Evolutionary conservation across 2,888 invertebrate species (phyloP), one percentile per base, ranked within the genome.

Genomic region (Polymixis flavicincta): DNA sequence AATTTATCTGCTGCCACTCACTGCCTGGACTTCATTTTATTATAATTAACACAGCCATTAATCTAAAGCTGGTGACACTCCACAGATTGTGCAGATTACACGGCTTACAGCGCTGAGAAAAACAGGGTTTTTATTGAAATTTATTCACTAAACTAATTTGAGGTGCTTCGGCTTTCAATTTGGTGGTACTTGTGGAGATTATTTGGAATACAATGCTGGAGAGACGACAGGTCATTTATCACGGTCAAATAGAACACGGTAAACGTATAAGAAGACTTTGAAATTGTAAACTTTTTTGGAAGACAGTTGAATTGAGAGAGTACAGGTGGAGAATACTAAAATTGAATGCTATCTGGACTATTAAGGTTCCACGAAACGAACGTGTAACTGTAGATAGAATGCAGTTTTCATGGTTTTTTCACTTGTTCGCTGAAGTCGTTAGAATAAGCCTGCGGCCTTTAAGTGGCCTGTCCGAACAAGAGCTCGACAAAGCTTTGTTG

Each of bases 41-140:
- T 74, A 84, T 82, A 82, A 84, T 87, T 84, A 84, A 69, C 78
- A 67, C 37, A 45, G 74, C 73, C 78, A 85, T 87, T 84, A 87
- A 87, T 87, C 84, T 87, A 63, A 74, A 78, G 63, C 61, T 80
- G 79, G 76, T 74, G 79, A 82, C 82, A 73, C 54, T 77, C 67
- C 22, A 57, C 74, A 78, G 77, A 86, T 76, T 85, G 71, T 75
- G 60, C 63, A 78, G 78, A 84, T 84, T 83, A 79, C 67, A 71
- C 52, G 52, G 50, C 61, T 78, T 71, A 70, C 9, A 55, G 57
- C 13, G 75, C 14, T 52, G 55, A 63, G 64, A 78, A 63, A 74
- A 78, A 80, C 28, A 68, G 9, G 22, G 54, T 63, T 76, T 76
- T 82, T 64, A 78, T 72, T 72, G 37, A 74, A 79, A 74, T 82